These are phyloP conservation scores for Thaumatotibia leucotreta DNA, from an alignment of 1,140 invertebrate genomes.

Conservation along the genomic window DNA sequence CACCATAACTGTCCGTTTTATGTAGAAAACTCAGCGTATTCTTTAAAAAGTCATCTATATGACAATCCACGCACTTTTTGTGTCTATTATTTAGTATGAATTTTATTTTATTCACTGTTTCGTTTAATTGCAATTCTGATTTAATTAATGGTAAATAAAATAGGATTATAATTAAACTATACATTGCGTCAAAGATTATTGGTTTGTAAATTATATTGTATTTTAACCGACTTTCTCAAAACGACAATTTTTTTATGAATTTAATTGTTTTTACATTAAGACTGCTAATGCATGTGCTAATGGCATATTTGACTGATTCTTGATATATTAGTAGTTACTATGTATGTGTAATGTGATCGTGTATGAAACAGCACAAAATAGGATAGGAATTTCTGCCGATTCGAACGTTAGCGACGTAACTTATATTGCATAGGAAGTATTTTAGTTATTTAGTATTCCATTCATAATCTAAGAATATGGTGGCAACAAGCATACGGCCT, in stretches of 20 bases:
- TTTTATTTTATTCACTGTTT: slow-evolving; percentile 37
- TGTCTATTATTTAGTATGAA: slow-evolving; percentile 26
- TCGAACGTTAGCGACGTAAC: not conserved
- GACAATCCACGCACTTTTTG: slow-evolving; percentile 26
- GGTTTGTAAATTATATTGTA: not conserved
- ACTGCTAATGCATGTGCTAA: not conserved
- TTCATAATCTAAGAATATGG: too few relatives aligned
- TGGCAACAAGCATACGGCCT: too few relatives aligned
- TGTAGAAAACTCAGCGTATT: slow-evolving; percentile 33
- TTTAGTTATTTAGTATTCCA: not conserved
- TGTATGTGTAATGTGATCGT: not conserved
- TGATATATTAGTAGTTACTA: not conserved
- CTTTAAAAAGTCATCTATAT: slow-evolving; percentile 26
- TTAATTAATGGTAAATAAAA: slow-evolving; percentile 27
- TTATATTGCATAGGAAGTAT: not conserved
- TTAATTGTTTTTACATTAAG: not conserved
- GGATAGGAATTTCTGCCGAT: too few relatives aligned
- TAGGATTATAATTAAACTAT: slow-evolving; percentile 5
- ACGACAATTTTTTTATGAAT: not conserved
- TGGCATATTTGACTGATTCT: not conserved
- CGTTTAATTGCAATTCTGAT: slow-evolving; percentile 29
- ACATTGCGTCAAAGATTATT: too few relatives aligned
- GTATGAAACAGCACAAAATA: not conserved
- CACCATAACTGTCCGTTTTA: slow-evolving; percentile 33
- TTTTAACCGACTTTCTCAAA: not conserved